These are phyloP conservation scores for Scolopax rusticola DNA, from an alignment of 2,797 vertebrate genomes.

Conservation along the genomic window DNA sequence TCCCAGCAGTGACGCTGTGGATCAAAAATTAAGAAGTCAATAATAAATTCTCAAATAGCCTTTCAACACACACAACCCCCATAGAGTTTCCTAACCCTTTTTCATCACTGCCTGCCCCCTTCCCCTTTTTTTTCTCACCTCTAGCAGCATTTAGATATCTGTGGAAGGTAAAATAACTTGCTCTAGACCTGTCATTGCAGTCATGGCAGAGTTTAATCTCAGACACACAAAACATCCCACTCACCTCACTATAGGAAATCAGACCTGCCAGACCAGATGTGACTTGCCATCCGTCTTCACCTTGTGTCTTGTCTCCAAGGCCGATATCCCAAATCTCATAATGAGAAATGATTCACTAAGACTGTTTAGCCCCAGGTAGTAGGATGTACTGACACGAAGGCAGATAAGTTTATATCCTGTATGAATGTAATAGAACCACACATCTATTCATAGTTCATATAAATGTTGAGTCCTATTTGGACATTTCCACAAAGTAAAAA, in stretches of 20 bases:
- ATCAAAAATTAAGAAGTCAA: not conserved
- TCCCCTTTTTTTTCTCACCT: too few species aligned
- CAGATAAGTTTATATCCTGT: not conserved
- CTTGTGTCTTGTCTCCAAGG: not conserved
- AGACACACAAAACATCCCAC: fast-evolving
- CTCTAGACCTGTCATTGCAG: not conserved
- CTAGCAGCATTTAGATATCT: not conserved
- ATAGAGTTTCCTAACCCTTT: not conserved
- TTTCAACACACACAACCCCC: not conserved
- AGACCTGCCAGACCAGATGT: not conserved
- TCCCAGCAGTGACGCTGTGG: not conserved
- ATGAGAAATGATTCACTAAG: not conserved
- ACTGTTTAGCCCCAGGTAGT: not conserved
- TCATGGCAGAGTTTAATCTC: not conserved
- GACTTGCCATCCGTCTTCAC: not conserved
- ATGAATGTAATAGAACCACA: not conserved
- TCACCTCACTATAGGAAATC: fast-evolving
- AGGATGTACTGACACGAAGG: not conserved
- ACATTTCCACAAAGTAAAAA: not conserved
- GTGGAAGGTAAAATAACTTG: not conserved
- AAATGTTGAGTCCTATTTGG: not conserved
- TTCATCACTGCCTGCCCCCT: not conserved
- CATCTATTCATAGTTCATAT: not conserved
- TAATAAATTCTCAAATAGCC: not conserved
- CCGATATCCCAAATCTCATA: not conserved